Evolutionary conservation across 1,140 invertebrate species (phyloP).

Genomic region (Tetranychus cinnabarinus): DNA sequence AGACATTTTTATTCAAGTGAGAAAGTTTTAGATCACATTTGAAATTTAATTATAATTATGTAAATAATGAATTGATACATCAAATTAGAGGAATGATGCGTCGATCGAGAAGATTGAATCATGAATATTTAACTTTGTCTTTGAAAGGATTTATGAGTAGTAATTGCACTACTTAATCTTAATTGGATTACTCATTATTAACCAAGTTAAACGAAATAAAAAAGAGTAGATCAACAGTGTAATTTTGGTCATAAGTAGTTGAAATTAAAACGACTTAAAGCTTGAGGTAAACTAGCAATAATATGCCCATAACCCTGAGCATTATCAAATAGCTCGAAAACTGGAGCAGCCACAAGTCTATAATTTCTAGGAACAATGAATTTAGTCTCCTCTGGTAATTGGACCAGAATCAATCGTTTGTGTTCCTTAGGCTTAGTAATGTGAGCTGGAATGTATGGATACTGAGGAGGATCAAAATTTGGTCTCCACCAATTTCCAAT

Average conservation of each 20-base stretch:
- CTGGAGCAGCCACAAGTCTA: constrained; percentile 90
- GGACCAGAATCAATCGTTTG: constrained; percentile 89
- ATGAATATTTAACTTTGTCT: too few relatives aligned
- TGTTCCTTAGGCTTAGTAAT: constrained; percentile 99
- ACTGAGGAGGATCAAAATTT: constrained; percentile 96
- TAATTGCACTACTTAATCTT: too few relatives aligned
- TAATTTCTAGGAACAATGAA: constrained; percentile 99
- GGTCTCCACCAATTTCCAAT: constrained; percentile 99
- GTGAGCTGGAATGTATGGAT: constrained; percentile 95
- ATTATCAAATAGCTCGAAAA: constrained; percentile 98
- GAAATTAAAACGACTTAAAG: constrained; percentile 38
- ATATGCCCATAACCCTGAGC: constrained; percentile 96
- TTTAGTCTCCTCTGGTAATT: constrained; percentile 87
- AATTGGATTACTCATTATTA: too few relatives aligned
- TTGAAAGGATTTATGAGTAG: too few relatives aligned
- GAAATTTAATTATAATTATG: too few relatives aligned
- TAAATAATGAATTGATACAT: too few relatives aligned
- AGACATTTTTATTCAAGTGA: too few relatives aligned
- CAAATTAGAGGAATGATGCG: too few relatives aligned
- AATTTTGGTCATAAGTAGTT: constrained; percentile 4
- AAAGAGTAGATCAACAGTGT: too few relatives aligned
- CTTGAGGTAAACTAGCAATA: constrained; percentile 89
- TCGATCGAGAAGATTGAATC: too few relatives aligned
- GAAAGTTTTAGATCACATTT: too few relatives aligned
- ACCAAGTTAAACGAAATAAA: too few relatives aligned